Conservation (phyloP, 2,888 invertebrate genomes). For the Lymantria dispar region DNA sequence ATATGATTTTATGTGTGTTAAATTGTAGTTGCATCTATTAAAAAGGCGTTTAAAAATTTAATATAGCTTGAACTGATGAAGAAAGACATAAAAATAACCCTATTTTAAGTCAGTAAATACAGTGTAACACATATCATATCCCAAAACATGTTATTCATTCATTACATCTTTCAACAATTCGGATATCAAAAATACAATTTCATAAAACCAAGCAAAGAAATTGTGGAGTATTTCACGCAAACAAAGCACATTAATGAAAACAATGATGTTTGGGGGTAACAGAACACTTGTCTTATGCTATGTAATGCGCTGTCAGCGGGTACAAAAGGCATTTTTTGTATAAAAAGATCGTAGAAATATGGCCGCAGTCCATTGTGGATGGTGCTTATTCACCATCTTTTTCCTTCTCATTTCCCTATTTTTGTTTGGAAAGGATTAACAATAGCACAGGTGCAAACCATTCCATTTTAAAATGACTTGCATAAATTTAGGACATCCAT, state of each 20-base stretch:
- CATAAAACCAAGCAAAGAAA: not conserved
- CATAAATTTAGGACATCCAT: slow-evolving; percentile 40
- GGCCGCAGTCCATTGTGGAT: slow-evolving; percentile 62
- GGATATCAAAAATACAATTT: not conserved
- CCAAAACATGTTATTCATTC: too few relatives aligned
- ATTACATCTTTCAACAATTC: not conserved
- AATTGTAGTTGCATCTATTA: too few relatives aligned
- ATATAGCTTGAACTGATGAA: too few relatives aligned
- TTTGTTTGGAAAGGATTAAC: slow-evolving; percentile 75
- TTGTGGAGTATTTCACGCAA: slow-evolving; percentile 28
- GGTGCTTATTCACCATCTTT: slow-evolving; percentile 62
- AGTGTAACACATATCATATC: too few relatives aligned
- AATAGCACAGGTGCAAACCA: slow-evolving; percentile 62
- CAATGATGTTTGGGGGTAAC: slow-evolving; percentile 57
- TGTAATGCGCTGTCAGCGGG: slow-evolving; percentile 71
- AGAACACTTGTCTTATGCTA: slow-evolving; percentile 72
- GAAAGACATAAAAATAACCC: too few relatives aligned
- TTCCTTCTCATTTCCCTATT: slow-evolving; percentile 74
- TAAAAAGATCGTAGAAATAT: slow-evolving; percentile 72
- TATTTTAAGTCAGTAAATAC: too few relatives aligned
- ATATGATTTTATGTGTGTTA: too few relatives aligned
- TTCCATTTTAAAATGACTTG: slow-evolving; percentile 51
- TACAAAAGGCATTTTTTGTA: slow-evolving; percentile 61
- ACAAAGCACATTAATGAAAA: slow-evolving; percentile 51
- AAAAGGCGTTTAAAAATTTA: too few relatives aligned